These are phyloP conservation scores for Tubulanus polymorphus DNA, from an alignment of 2,888 invertebrate species.

Conservation along the genomic window DNA sequence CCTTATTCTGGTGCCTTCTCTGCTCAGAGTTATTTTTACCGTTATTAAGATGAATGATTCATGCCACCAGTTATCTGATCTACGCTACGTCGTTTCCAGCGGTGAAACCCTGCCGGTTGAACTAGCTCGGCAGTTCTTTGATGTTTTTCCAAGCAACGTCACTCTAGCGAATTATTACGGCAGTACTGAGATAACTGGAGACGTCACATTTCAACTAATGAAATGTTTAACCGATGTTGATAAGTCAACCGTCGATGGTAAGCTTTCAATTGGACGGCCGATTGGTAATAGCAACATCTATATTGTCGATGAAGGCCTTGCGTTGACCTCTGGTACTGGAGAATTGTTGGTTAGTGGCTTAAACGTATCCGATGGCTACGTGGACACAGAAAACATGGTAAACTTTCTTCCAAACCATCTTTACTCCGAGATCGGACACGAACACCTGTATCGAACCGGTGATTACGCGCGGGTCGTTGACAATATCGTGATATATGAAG, in stretches of 20 bases:
- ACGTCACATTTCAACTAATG: constrained; percentile 74
- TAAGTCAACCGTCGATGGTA: constrained; percentile 36
- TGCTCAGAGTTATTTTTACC: constrained; percentile 55
- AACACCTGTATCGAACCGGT: constrained; percentile 73
- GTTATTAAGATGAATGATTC: constrained; percentile 8
- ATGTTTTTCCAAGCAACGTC: constrained; percentile 62
- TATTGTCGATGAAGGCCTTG: constrained; percentile 68
- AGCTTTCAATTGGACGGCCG: constrained; percentile 80
- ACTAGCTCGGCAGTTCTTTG: constrained; percentile 71
- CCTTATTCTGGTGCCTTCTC: constrained; percentile 70
- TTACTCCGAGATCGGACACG: constrained; percentile 58
- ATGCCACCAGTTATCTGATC: constrained; percentile 57
- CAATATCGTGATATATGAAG: constrained; percentile 65
- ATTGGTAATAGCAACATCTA: constrained; percentile 77
- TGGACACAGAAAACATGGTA: constrained; percentile 11
- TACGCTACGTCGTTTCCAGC: constrained; percentile 77
- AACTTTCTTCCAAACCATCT: constrained; percentile 57
- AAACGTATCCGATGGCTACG: constrained; percentile 74
- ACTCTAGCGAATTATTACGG: constrained; percentile 84
- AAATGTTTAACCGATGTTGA: constrained; percentile 52
- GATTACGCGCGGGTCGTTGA: constrained; percentile 73
- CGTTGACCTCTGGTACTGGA: constrained; percentile 69
- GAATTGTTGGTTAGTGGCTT: constrained; percentile 76
- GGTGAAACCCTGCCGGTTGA: constrained; percentile 73
- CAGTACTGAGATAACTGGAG: constrained; percentile 87